phyloP scores from a whole-genome alignment of 2,888 invertebrate species.

The Seira ritae region DNA sequence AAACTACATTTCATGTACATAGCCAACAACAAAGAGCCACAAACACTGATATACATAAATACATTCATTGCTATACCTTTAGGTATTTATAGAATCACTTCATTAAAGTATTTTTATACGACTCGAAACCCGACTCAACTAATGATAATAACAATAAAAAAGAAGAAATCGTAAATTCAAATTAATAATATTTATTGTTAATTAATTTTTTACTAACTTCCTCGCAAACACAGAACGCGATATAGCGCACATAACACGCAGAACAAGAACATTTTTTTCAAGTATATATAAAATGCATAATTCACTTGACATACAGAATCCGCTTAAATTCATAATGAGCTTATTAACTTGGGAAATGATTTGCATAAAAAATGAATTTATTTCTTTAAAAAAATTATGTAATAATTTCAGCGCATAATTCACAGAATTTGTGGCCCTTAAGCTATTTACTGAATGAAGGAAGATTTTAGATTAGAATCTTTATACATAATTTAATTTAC shows the following conservation, averaged over 20 bases:
- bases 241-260: too few species aligned
- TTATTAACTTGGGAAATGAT: background rate
- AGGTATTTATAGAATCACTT: background rate
- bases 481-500: too few species aligned
- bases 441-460: too few species aligned
- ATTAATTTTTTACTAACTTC: background rate
- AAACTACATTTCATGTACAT: background rate
- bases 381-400: too few species aligned
- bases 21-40: background rate
- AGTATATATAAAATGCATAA: too few species aligned
- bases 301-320: background rate
- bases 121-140: background rate
- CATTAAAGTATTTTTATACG: background rate
- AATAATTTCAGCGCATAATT: too few species aligned
- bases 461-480: too few species aligned
- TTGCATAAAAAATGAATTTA: too few species aligned
- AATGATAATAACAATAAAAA: background rate
- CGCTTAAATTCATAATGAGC: background rate
- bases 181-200: background rate
- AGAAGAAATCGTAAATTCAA: background rate
- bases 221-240: background rate
- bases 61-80: too few species aligned
- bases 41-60: background rate
- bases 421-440: too few species aligned
- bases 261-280: too few species aligned